These are phyloP conservation scores for Agriotes lineatus DNA, from an alignment of 2,888 invertebrate species.

Conservation along the genomic window DNA sequence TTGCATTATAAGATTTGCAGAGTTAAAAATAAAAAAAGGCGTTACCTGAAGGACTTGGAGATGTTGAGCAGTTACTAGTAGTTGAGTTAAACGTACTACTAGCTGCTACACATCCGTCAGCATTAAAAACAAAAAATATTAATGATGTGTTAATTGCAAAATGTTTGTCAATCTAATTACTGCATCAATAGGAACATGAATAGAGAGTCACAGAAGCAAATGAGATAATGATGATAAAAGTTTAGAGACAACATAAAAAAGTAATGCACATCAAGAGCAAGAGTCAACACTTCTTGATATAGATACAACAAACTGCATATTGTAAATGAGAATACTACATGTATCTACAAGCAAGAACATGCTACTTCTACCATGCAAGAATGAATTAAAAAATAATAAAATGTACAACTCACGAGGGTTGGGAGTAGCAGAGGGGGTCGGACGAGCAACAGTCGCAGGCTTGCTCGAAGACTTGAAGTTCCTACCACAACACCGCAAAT, in stretches of 20 bases:
- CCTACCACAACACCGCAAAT: conserved; percentile 65
- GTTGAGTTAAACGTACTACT: conserved; percentile 61
- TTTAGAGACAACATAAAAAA: no score
- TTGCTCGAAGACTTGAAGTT: conserved; percentile 74
- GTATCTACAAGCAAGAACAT: background rate
- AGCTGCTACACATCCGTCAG: conserved; percentile 56
- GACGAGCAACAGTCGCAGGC: conserved; percentile 62
- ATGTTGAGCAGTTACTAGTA: conserved; percentile 56
- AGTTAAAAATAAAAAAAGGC: background rate
- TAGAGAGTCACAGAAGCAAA: no score
- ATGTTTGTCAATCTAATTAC: no score
- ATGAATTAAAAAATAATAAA: conserved; percentile 32
- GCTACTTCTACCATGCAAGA: conserved; percentile 14
- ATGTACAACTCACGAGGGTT: conserved; percentile 66
- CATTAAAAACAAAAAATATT: conserved; percentile 46
- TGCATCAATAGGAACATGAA: no score
- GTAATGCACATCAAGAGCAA: no score
- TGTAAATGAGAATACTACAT: no score
- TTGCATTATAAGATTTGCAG: background rate
- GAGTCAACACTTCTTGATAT: no score
- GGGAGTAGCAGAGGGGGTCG: conserved; percentile 65
- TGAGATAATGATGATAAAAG: no score
- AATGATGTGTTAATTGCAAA: conserved; percentile 16
- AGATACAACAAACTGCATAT: no score
- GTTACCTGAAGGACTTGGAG: conserved; percentile 56